Evolutionary conservation across 2,113 vertebrate species (phyloP), one percentile per base, ranked within the genome.

Genomic region (Scalopus aquaticus): DNA sequence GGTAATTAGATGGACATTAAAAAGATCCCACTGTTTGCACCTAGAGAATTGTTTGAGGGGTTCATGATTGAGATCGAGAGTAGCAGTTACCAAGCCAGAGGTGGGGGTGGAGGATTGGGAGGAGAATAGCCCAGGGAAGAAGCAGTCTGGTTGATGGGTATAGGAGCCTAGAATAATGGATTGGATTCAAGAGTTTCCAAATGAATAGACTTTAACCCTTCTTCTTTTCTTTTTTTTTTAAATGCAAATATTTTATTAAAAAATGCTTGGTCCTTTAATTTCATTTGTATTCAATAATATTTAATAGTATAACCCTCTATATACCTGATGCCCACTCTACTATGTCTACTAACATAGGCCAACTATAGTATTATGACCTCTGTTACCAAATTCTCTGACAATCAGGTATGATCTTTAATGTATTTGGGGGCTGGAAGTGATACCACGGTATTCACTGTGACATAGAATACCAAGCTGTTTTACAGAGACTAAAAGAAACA

Each of bases 201-300:
- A 73, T 44, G 30, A 49, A 83, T 3, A 58, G 49, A 70, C 0
- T 32, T 42, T 69, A 51, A 37, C 4, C 24, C 17, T 73, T 84
- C 7, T 77, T 37, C 22, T 46, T 13, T 5, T 46, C 13, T 67
- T 11, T 10, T 20, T 16, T 44, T 70, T 88, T 77, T 5, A n/a
- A 81, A 49, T 39, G 22, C 67, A 84, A 72, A 24, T 37, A 74
- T 90, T 76, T 62, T 22, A 28, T 12, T 77, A 28, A n/a, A 79
- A 58, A 15, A 26, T 76, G 56, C 1, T 90, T 44, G 15, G 54
- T 91, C 84, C 20, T 80, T 80, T 12, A 80, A 44, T 94, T 58
- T 62, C 12, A 81, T 58, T 96, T 88, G n/a, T 44, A 80, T 56
- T 69, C 77, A 88, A 37, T 73, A 88, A 60, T 74, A 90, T 92